Evolutionary conservation across 2,888 invertebrate genomes (phyloP), one percentile per base, ranked within the genome.

Genomic region (Patella depressa): DNA sequence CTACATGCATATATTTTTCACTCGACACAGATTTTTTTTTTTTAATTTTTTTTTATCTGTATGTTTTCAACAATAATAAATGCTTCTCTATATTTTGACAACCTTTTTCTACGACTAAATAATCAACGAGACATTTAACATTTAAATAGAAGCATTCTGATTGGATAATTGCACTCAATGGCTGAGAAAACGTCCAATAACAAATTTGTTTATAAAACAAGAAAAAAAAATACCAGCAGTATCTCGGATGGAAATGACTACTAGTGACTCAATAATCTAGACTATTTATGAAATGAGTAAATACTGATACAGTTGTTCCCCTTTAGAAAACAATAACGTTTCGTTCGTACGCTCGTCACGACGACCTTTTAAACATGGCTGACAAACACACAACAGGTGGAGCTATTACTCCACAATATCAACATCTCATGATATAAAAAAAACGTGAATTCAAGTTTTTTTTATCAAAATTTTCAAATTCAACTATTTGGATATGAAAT

Each of bases 401-500:
- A 45, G 57, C 71, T 71, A 73, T 24, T 53, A 24, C 53, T 69
- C n/a, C 72, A 59, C 70, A 65, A 53, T 72, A 73, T 57, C 71
- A 71, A 71, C 24, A 24, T 24, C 17, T 17, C 19, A 72, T 59
- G 53, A 69, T 53, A 17, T 59, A 71, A 34, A 59, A 65, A 72
- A 76, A 53, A 59, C 12, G 69, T n/a, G 75, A 70, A 54, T 57
- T 73, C 73, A 73, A 72, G 54, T 54, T 45, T 34, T n/a, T 55
- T 54, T 45, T 45, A 45, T 45, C 45, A 45, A 45, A 45, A 45
- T 45, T 45, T 45, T 45, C 45, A 45, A 45, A 45, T 45, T 45
- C 45, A 45, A 45, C 45, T 45, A 45, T 45, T 45, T 45, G 45
- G 45, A 45, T 45, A 45, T 45, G 45, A 45, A 45, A 45, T 45